Base-by-base conservation (phyloP, 2,113 vertebrate genomes). In the Chlorodrepanis virens region DNA sequence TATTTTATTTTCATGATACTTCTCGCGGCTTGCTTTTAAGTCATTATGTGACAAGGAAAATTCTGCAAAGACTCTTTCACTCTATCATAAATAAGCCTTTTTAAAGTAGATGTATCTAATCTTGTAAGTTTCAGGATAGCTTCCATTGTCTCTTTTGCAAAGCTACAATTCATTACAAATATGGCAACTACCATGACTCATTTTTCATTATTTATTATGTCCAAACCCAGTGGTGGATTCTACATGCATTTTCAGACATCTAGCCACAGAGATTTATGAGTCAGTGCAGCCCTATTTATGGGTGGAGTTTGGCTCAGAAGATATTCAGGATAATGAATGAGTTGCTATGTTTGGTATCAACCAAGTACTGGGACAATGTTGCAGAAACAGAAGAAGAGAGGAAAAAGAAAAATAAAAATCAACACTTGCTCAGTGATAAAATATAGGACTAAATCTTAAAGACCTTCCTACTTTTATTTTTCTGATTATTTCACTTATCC, bases 171-270 rank as follows among this genome's bases (percentile, higher is more conserved):
- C 87, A 93, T 97, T 96, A 91, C 84, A 90, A 94, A 90, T 86
- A 89, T 79, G 86, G 90, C 87, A 88, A 88, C 49, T 50, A 86
- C 83, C 60, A 77, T 68, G 83, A 24, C 94, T 94, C 89, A 95
- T 94, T 95, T 93, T 96, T 96, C 95, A 94, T 91, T 95, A 93
- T 94, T 94, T 95, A 93, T 95, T 96, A 81, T 79, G 90, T 95
- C 89, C 85, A 86, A 94, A 88, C 21, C 28, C 52, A 78, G 68
- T 90, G 71, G 89, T 88, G 67, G 68, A 92, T 95, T 94, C 78
- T 84, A 77, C 54, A 79, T 54, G 45, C 37, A 39, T 92, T 93
- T 95, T 87, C 33, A 92, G 60, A 47, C 52, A 52, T 65, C 31
- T 31, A 94, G 87, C 49, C 59, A 72, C 75, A 71, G 94, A 96